Conservation (phyloP, 2,113 vertebrate species). For the Sylvia atricapilla region DNA sequence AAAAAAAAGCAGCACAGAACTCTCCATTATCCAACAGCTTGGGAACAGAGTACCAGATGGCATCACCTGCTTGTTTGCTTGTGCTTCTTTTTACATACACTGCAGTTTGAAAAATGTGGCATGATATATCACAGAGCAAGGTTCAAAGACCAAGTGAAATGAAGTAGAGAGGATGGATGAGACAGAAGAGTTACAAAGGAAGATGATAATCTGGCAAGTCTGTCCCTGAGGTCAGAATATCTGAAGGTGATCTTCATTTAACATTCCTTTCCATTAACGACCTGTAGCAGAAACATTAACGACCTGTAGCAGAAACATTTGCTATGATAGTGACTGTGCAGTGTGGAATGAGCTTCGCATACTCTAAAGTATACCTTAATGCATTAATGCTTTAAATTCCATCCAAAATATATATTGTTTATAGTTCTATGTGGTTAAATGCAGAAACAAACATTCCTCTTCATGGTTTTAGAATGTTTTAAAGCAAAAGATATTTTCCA, state of each 20-base stretch:
- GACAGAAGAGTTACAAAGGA: background rate
- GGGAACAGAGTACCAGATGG: background rate
- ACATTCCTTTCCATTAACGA: background rate
- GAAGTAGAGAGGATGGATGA: background rate
- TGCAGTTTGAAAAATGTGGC: background rate
- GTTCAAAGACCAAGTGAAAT: background rate
- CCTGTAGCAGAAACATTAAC: background rate
- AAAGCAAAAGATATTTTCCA: background rate
- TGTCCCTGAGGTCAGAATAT: background rate
- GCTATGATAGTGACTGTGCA: fast-evolving
- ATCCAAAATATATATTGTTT: background rate
- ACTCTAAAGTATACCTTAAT: background rate
- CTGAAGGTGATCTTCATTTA: background rate
- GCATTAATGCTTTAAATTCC: background rate
- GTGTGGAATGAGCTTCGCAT: background rate
- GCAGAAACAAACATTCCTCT: background rate
- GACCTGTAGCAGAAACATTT: background rate
- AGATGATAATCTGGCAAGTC: background rate
- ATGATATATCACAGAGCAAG: background rate
- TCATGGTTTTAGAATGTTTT: background rate
- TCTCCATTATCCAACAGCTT: background rate
- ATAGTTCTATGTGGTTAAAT: background rate
- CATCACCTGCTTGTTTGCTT: background rate
- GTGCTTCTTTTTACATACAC: background rate
- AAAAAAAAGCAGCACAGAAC: background rate